Conservation (phyloP, 2,888 invertebrate genomes). For the Apamea sordens region DNA sequence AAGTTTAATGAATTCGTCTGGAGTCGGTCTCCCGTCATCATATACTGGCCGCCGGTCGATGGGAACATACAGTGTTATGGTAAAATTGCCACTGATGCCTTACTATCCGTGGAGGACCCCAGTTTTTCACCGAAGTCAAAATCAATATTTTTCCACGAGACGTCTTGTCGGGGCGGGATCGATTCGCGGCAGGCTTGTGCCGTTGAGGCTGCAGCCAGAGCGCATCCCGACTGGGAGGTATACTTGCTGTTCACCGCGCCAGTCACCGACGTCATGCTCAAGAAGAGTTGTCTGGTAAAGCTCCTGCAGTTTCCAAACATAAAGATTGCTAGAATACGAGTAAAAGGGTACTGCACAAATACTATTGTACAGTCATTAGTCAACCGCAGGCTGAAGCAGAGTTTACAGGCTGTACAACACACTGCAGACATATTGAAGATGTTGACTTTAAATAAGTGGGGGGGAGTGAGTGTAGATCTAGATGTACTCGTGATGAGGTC, state of each 20-base stretch:
- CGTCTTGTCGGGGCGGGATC: slow-evolving; percentile 89
- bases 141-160: slow-evolving; percentile 92
- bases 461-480: slow-evolving; percentile 65
- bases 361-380: slow-evolving; percentile 43
- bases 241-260: slow-evolving; percentile 79
- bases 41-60: slow-evolving; percentile 25
- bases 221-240: slow-evolving; percentile 78
- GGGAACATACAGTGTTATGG: slow-evolving; percentile 26
- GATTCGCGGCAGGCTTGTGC: slow-evolving; percentile 72
- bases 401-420: slow-evolving; percentile 38
- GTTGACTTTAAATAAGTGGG: slow-evolving; percentile 61
- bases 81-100: slow-evolving; percentile 16
- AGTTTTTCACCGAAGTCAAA: slow-evolving; percentile 40
- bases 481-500: slow-evolving; percentile 58
- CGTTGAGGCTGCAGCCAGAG: slow-evolving; percentile 68
- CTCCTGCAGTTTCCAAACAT: slow-evolving; percentile 56
- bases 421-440: slow-evolving; percentile 62
- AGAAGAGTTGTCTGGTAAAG: slow-evolving; percentile 40
- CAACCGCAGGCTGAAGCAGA: background rate
- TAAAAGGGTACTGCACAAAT: slow-evolving; percentile 31
- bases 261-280: slow-evolving; percentile 42
- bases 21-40: slow-evolving; percentile 15
- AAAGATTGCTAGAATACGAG: slow-evolving; percentile 50
- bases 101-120: slow-evolving; percentile 40
- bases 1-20: background rate